Conservation (phyloP, 2,113 vertebrate species). For the Sinocyclocheilus anophthalmus region DNA sequence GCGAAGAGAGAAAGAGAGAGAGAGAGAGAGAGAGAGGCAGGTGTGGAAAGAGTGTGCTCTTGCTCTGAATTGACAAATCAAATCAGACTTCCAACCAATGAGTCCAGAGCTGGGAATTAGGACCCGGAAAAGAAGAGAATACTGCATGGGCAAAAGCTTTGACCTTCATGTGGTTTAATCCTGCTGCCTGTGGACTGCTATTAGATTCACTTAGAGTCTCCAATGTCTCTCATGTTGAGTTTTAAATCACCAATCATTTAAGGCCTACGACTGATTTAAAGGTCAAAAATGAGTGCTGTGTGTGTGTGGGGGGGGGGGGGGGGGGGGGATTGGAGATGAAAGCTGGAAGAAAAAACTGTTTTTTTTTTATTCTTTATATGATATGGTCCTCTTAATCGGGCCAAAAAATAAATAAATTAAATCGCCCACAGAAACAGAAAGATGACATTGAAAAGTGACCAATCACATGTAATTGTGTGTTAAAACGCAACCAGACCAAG, state of each 20-base stretch:
- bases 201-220: conserved; percentile 50
- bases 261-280: not conserved
- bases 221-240: conserved; percentile 30
- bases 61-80: conserved; percentile 62
- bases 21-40: conserved; percentile 14
- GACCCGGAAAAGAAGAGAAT: conserved; percentile 51
- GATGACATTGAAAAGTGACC: no score
- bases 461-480: no score
- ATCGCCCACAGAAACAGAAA: no score
- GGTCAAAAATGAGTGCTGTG: conserved; percentile 9
- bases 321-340: not conserved
- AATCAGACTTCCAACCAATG: conserved; percentile 65
- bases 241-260: conserved; percentile 33
- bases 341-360: no score
- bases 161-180: conserved; percentile 70
- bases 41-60: conserved; percentile 8
- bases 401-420: not conserved
- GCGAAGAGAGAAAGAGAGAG: conserved; percentile 17
- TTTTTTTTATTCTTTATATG: not conserved
- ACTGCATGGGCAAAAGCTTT: conserved; percentile 55
- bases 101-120: conserved; percentile 54
- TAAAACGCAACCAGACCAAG: no score
- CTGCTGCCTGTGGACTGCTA: conserved; percentile 37
- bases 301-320: not conserved
- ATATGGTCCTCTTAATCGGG: not conserved